These are phyloP conservation scores for Chrysodeixis includens DNA, from an alignment of 2,888 invertebrate genomes.

Conservation along the genomic window DNA sequence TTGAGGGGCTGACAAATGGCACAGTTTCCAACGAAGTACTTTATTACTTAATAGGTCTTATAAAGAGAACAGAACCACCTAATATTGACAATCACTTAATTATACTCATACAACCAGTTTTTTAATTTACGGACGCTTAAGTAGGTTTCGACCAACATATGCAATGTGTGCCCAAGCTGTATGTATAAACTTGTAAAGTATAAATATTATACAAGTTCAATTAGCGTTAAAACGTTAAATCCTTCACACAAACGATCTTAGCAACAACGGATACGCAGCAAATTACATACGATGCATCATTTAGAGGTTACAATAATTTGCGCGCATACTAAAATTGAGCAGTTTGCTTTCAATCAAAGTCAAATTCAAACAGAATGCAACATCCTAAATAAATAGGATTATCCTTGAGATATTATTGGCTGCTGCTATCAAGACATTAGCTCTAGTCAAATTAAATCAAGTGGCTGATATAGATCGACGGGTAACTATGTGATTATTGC, in stretches of 20 bases:
- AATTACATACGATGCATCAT: conserved; percentile 42
- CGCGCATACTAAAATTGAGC: conserved; percentile 59
- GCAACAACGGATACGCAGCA: conserved; percentile 37
- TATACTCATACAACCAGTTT: background rate
- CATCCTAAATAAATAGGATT: conserved; percentile 69
- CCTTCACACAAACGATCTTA: conserved; percentile 39
- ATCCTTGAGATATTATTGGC: conserved; percentile 78
- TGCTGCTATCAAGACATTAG: conserved; percentile 73
- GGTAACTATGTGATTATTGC: conserved; percentile 66
- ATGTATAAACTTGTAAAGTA: background rate
- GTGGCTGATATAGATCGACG: conserved; percentile 77
- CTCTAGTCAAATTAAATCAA: conserved; percentile 78
- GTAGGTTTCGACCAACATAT: conserved; percentile 2
- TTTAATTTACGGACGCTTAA: conserved; percentile 1
- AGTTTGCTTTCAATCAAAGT: conserved; percentile 67
- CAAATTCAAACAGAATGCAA: conserved; percentile 60
- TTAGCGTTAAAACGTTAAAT: conserved; percentile 39
- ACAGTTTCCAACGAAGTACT: conserved; percentile 22
- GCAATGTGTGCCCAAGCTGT: background rate
- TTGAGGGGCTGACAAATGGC: conserved; percentile 48
- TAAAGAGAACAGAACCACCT: background rate
- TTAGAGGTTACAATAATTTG: conserved; percentile 50
- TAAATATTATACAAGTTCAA: conserved; percentile 29
- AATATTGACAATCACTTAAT: conserved; percentile 3
- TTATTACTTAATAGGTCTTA: conserved; percentile 17